Evolutionary conservation across 2,113 vertebrate genomes (phyloP).

Genomic region (Laticauda laticaudata): DNA sequence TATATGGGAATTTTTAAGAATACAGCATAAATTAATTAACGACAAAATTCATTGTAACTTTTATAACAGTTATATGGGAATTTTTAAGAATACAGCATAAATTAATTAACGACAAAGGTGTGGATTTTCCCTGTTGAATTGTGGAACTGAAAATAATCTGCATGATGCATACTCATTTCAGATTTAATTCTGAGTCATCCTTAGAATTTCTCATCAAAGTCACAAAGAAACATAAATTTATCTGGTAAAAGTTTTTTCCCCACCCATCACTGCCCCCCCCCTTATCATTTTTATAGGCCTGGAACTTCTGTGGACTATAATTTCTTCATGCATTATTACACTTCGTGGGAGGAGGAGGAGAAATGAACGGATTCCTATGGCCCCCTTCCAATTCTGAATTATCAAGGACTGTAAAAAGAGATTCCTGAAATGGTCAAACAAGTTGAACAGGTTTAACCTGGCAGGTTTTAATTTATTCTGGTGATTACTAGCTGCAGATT

Average conservation of each 20-base stretch:
- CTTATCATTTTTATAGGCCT: background rate
- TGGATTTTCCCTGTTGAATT: slow-evolving; percentile 19
- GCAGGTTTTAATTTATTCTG: background rate
- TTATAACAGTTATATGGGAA: background rate
- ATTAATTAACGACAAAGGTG: background rate
- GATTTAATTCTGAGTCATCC: background rate
- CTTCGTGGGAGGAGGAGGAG: background rate
- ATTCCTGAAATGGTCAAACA: background rate
- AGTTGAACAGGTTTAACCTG: background rate
- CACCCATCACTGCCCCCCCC: no score
- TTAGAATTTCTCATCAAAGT: background rate
- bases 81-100: slow-evolving; percentile 16
- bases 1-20: no score
- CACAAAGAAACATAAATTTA: background rate
- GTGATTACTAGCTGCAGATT: background rate
- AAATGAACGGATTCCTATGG: background rate
- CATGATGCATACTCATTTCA: background rate
- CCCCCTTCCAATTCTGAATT: background rate
- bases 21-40: no score
- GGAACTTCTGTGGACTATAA: background rate
- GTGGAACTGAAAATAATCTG: background rate
- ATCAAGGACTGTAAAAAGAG: background rate
- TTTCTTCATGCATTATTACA: background rate
- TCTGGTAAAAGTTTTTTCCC: background rate
- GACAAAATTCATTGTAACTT: background rate